Percentiles rank a stretch among this genome's conserved stretches.
Conservation (phyloP, 1,140 invertebrate genomes). For the Muscidifurax raptorellus region DNA sequence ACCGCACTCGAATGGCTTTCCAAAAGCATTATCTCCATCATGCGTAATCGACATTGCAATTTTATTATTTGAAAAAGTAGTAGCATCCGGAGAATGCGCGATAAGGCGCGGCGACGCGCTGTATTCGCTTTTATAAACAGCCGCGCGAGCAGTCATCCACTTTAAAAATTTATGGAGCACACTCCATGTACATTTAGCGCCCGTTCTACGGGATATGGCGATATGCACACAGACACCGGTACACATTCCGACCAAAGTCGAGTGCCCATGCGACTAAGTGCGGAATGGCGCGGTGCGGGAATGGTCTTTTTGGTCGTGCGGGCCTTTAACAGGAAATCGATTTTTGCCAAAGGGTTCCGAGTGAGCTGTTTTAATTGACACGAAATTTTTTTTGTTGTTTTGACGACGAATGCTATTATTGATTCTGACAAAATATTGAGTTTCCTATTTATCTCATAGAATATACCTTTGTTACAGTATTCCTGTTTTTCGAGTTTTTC, state of each 20-base stretch:
- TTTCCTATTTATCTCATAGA: too few relatives aligned
- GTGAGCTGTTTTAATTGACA: too few relatives aligned
- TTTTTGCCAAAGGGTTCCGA: too few relatives aligned
- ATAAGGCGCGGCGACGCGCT: not conserved
- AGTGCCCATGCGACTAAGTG: too few relatives aligned
- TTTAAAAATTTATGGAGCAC: conserved; percentile 30
- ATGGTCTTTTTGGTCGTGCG: too few relatives aligned
- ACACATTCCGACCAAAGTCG: not conserved
- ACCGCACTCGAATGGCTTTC: not conserved
- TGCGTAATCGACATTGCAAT: not conserved
- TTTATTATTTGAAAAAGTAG: not conserved
- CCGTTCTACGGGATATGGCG: not conserved
- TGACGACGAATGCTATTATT: too few relatives aligned
- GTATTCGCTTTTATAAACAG: not conserved
- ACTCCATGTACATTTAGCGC: conserved; percentile 3
- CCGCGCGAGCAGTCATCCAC: not conserved
- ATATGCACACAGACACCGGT: not conserved
- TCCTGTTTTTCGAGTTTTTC: too few relatives aligned
- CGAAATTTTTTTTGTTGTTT: too few relatives aligned
- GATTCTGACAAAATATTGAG: too few relatives aligned
- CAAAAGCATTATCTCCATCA: not conserved
- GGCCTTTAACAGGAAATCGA: too few relatives aligned
- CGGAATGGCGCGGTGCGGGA: too few relatives aligned
- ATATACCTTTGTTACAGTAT: too few relatives aligned
- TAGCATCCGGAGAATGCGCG: not conserved